Base-by-base conservation (phyloP, 1,140 invertebrate genomes). In the Sarcophaga bullata region DNA sequence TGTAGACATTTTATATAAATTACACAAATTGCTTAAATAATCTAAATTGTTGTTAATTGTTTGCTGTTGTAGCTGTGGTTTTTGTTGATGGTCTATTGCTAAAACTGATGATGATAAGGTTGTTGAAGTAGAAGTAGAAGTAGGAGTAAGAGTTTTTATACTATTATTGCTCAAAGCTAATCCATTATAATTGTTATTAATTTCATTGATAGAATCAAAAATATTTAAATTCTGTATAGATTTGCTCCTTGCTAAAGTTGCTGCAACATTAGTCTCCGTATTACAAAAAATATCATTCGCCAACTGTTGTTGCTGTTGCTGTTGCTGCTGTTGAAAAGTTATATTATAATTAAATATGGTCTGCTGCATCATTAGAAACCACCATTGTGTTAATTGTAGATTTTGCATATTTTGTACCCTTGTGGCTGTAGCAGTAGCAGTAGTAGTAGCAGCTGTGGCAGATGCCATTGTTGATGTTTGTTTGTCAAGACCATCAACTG, bases 301-400 rank as follows among this genome's bases (percentile, higher is more conserved):
- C 25, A 37, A 37, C 25, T 37, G 25, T 37, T 37, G 25, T 4
- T 68, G 62, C 62, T 68, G 62, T 6, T 68, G n/a, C 17, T 19
- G 3, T 17, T 68, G 80, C 46, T 75, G 58, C 8, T 81, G 62
- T 13, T 72, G 37, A 47, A 47, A 17, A 10, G 37, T 49, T 72
- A 75, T 80, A 25, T 81, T 50, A 75, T 75, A 73, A 80, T 84
- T 80, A 25, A 82, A 80, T 19, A 84, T 82, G 13, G 86, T 89
- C 54, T 89, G 88, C 81, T 89, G 88, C 87, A 89, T 89, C 48
- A 89, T 83, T 88, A 89, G 87, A 80, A 89, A 89, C 88, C 88
- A 89, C 88, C 88, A 89, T 47, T 89, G 87, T 15, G 86, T 87
- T 7, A 89, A 82, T 19, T 78, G 75, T 47, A 80, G 19, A 84